phyloP scores from a whole-genome alignment of 2,113 vertebrate genomes.

The Pluvialis apricaria region DNA sequence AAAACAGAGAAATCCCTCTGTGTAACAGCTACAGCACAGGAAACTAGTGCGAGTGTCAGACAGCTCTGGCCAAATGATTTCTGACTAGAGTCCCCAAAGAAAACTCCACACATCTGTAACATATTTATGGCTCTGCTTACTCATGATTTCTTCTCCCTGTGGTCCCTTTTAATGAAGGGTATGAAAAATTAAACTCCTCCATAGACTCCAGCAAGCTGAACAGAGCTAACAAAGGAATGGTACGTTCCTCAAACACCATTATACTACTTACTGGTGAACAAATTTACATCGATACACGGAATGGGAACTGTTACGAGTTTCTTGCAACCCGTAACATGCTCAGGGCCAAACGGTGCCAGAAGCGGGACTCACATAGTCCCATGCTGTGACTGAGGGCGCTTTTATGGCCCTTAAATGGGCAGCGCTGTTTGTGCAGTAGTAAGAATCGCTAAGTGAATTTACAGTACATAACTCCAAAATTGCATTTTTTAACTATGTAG shows the following conservation, averaged over 20 bases:
- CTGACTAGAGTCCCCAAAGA: slow-evolving; percentile 13
- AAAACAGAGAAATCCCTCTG: neutral
- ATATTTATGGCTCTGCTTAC: slow-evolving; percentile 48
- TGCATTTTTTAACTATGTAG: neutral
- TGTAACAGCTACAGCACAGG: neutral
- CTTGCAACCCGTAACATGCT: neutral
- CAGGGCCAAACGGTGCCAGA: neutral
- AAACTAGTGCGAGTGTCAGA: neutral
- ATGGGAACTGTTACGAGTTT: neutral
- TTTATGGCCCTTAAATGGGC: neutral
- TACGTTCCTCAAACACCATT: neutral
- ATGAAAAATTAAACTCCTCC: slow-evolving; percentile 57
- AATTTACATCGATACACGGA: neutral
- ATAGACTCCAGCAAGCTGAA: slow-evolving; percentile 13
- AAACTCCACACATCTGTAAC: slow-evolving; percentile 14
- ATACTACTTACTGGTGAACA: neutral
- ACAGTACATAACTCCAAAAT: neutral
- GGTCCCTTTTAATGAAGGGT: slow-evolving; percentile 33
- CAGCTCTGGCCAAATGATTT: slow-evolving; percentile 12
- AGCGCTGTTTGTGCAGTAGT: neutral
- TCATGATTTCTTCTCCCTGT: slow-evolving; percentile 51
- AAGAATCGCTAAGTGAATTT: neutral
- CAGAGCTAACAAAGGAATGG: neutral
- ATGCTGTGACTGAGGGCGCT: neutral
- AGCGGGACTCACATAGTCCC: neutral